A percentile compares a stretch with the other conserved stretches of the same genome.
These are phyloP conservation scores for Drosophila subobscura DNA, from an alignment of 1,140 invertebrate species.

Conservation along the genomic window DNA sequence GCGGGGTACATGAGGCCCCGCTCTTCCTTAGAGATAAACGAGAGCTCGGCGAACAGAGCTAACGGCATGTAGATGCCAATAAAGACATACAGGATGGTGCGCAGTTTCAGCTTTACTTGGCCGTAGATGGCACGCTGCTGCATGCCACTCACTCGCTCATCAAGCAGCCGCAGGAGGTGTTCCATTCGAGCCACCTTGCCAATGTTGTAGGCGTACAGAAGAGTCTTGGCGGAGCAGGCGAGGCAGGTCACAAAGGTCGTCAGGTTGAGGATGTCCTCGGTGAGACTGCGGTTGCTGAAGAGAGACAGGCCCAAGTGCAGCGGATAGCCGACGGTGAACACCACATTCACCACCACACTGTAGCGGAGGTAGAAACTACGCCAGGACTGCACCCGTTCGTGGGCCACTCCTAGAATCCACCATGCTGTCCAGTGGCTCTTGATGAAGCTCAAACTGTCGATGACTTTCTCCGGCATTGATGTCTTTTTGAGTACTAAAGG, in stretches of 20 bases:
- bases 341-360: conserved; percentile 37
- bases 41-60: conserved; percentile 55
- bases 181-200: conserved; percentile 45
- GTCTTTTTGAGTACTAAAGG: too few species aligned
- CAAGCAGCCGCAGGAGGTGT: conserved; percentile 40
- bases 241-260: conserved; percentile 46
- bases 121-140: conserved; percentile 40
- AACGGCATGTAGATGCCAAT: conserved; percentile 44
- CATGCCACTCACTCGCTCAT: conserved; percentile 22
- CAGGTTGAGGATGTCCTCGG: conserved; percentile 61
- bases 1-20: conserved; percentile 62
- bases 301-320: conserved; percentile 50
- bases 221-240: conserved; percentile 56
- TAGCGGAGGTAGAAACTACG: conserved; percentile 23
- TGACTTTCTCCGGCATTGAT: too few species aligned
- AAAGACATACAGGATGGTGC: conserved; percentile 37
- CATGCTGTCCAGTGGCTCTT: conserved; percentile 55
- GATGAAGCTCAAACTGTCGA: conserved; percentile 57
- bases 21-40: conserved; percentile 48
- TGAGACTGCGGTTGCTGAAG: conserved; percentile 39
- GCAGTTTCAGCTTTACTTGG: conserved; percentile 34
- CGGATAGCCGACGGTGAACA: conserved; percentile 60
- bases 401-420: conserved; percentile 45
- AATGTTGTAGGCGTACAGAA: too few species aligned
- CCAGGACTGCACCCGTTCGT: conserved; percentile 7